Base-by-base conservation (phyloP, 2,113 vertebrate genomes). In the Crotalus horridus region DNA sequence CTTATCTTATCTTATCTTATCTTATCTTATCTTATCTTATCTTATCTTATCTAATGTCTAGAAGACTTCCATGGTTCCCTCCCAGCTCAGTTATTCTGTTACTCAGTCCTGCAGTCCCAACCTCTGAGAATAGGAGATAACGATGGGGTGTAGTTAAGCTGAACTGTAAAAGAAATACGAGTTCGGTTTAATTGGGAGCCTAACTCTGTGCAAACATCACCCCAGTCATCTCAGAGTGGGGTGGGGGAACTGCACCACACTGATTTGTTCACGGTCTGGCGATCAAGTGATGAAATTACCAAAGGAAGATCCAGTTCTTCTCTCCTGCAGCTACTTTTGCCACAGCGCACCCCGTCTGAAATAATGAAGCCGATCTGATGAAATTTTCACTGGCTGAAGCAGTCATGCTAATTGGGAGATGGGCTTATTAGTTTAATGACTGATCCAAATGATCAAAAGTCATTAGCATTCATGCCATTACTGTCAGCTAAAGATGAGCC, bases 391-490 rank as follows among this genome's bases (percentile, higher is more conserved):
- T 97, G 97, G 97, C 97, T 97, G 96, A 93, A 94, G 97, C 96
- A 95, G 90, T 96, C 92, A 96, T 81, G 95, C 97, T 99, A 98
- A 99, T 99, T 98, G 98, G 98, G 98, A 99, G 98, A 98, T 97
- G 97, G 98, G 98, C 98, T 99, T 98, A 99, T 99, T 99, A 99
- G 98, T 99, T 98, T 99, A 99, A 99, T 99, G 99, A 99, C 98
- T 96, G 97, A 97, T 98, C 98, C 97, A 93, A 97, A 98, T 98
- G 98, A 99, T 99, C 99, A 99, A 98, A 98, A 98, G 97, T 99
- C 98, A 99, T 99, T 98, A 99, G 97, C 97, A 97, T 99, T 98
- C 98, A 98, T 98, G 98, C 98, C 96, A 97, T 91, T 94, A 97
- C 97, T 98, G 97, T 98, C 97, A 95, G 95, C 95, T 97, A 97